phyloP scores from a whole-genome alignment of 2,888 invertebrate genomes.

The Adineta ricciae region DNA sequence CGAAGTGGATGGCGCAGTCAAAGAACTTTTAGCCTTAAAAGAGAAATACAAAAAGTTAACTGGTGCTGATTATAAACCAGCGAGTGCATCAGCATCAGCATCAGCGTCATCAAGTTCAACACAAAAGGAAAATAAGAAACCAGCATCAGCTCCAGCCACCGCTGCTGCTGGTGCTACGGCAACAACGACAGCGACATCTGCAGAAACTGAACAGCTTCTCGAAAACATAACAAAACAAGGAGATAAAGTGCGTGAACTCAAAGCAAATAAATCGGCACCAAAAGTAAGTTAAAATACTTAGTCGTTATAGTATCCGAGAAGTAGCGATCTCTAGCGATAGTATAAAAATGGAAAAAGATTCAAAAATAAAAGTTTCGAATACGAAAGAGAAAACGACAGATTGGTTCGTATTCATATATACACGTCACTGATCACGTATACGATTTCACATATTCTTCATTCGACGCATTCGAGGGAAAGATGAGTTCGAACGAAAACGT shows the following conservation, averaged over 20 bases:
- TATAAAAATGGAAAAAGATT: neutral
- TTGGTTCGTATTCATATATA: neutral
- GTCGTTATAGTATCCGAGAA: neutral
- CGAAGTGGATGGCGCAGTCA: slow-evolving; percentile 37
- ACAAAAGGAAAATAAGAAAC: no score
- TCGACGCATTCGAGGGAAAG: neutral
- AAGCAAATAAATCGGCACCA: slow-evolving; percentile 58
- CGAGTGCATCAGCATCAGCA: neutral
- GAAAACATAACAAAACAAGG: slow-evolving; percentile 58
- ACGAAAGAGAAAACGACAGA: neutral
- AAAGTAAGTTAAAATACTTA: slow-evolving; percentile 52
- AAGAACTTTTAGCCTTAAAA: slow-evolving; percentile 38
- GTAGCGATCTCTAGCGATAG: neutral
- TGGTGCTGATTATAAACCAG: slow-evolving; percentile 59
- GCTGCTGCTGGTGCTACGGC: neutral
- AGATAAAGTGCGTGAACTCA: slow-evolving; percentile 63
- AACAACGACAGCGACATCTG: slow-evolving; percentile 27
- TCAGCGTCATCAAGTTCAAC: neutral
- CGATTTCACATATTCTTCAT: no score
- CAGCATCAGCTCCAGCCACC: neutral
- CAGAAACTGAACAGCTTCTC: slow-evolving; percentile 38
- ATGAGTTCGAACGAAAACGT: neutral
- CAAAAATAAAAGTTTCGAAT: neutral
- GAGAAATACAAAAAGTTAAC: slow-evolving; percentile 63
- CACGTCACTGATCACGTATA: neutral